A percentile compares a stretch with the other conserved stretches of the same genome.
These are phyloP conservation scores for Eretmochelys imbricata DNA, from an alignment of 2,113 vertebrate genomes.

Conservation along the genomic window DNA sequence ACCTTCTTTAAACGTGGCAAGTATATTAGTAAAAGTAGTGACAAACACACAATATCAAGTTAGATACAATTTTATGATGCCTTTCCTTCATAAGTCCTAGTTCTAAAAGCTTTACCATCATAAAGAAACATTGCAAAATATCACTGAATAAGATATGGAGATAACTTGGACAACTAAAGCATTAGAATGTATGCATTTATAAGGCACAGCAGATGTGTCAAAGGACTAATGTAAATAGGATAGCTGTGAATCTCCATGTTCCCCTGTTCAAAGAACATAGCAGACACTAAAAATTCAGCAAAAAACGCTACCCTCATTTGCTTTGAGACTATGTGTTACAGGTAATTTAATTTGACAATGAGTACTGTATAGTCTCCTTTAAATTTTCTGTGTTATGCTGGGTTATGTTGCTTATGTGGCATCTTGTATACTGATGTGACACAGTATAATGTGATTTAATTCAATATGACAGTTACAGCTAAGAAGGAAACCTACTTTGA, in stretches of 20 bases:
- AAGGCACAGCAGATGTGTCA: neutral
- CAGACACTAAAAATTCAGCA: neutral
- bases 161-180: neutral
- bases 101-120: neutral
- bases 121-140: neutral
- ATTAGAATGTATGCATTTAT: neutral
- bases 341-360: neutral
- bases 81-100: neutral
- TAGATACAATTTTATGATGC: neutral
- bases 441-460: neutral
- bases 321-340: neutral
- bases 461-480: neutral
- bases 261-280: neutral
- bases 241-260: neutral
- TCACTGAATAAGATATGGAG: neutral
- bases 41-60: neutral
- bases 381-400: neutral
- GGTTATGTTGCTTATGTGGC: neutral
- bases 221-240: neutral
- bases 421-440: neutral
- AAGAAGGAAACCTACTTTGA: slow-evolving; percentile 7
- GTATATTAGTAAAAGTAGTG: neutral
- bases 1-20: neutral
- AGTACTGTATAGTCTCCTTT: neutral
- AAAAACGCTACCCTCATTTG: neutral